These are phyloP conservation scores for Crypturellus tataupa DNA, from an alignment of 2,797 vertebrate genomes.

Conservation along the genomic window DNA sequence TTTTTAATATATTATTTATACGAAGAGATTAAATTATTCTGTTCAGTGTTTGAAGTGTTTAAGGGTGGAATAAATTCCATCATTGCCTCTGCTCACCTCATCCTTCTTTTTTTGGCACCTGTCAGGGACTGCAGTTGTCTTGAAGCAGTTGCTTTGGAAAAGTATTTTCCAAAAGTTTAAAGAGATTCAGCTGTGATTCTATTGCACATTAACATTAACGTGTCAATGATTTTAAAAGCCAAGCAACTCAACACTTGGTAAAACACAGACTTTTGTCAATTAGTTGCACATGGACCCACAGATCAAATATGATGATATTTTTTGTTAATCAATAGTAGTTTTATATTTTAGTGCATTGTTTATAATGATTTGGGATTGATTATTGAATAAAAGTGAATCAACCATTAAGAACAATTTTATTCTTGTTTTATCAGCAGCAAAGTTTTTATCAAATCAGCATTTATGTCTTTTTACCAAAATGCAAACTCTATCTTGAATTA, in stretches of 20 bases:
- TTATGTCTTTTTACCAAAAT: neutral
- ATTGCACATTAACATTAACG: neutral
- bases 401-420: neutral
- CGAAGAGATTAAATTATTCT: neutral
- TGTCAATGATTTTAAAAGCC: neutral
- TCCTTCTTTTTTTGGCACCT: neutral
- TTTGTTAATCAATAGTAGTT: neutral
- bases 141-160: neutral
- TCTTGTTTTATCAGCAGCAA: neutral
- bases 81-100: neutral
- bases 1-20: neutral
- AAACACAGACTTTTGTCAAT: neutral
- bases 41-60: neutral
- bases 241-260: neutral
- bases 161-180: neutral
- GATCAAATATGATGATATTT: neutral
- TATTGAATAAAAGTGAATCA: neutral
- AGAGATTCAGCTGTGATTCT: neutral
- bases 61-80: neutral
- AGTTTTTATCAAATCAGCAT: neutral
- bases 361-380: neutral
- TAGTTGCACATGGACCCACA: neutral
- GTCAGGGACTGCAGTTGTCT: neutral
- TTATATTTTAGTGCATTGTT: neutral
- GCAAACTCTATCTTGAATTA: neutral